Percentiles rank a stretch among this genome's conserved stretches.
phyloP scores from a whole-genome alignment of 2,797 vertebrate genomes.

The Dicrostonyx torquatus region DNA sequence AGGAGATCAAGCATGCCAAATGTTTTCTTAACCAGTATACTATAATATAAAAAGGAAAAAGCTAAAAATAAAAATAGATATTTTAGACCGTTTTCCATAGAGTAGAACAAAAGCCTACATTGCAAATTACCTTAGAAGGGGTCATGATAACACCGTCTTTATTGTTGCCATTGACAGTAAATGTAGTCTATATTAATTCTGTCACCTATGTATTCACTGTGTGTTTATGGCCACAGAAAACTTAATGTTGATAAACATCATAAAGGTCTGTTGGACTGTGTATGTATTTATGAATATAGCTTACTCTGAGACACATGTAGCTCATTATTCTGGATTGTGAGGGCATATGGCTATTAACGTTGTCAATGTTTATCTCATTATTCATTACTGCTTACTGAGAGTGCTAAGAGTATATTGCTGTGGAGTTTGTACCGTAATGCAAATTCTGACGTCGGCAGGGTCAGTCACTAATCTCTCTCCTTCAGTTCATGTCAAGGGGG shows the following conservation, averaged over 20 bases:
- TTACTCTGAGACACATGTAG: constrained; percentile 21
- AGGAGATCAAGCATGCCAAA: constrained; percentile 58
- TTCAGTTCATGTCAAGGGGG: constrained; percentile 93
- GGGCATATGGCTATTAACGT: constrained; percentile 93
- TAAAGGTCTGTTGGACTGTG: constrained; percentile 74
- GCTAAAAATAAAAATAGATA: constrained; percentile 29
- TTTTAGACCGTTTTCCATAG: constrained; percentile 23
- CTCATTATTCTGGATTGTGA: constrained; percentile 91
- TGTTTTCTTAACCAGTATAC: constrained; percentile 43
- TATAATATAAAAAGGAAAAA: constrained; percentile 13
- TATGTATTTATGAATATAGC: constrained; percentile 73
- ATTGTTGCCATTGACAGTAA: constrained; percentile 34
- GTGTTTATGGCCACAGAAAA: constrained; percentile 66
- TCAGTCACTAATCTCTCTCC: constrained; percentile 91
- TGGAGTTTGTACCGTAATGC: constrained; percentile 86
- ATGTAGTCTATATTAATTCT: constrained; percentile 60
- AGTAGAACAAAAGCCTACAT: background rate
- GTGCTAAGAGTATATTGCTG: constrained; percentile 86
- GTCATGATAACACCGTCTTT: constrained; percentile 40
- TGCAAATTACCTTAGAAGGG: background rate
- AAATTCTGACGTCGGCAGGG: constrained; percentile 88
- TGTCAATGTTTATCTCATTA: constrained; percentile 92
- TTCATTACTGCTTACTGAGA: constrained; percentile 90
- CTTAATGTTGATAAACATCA: constrained; percentile 66
- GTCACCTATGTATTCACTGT: constrained; percentile 57